Evolutionary conservation across 2,888 invertebrate species (phyloP), one percentile per base, ranked within the genome.

Genomic region (Agrypnus murinus): DNA sequence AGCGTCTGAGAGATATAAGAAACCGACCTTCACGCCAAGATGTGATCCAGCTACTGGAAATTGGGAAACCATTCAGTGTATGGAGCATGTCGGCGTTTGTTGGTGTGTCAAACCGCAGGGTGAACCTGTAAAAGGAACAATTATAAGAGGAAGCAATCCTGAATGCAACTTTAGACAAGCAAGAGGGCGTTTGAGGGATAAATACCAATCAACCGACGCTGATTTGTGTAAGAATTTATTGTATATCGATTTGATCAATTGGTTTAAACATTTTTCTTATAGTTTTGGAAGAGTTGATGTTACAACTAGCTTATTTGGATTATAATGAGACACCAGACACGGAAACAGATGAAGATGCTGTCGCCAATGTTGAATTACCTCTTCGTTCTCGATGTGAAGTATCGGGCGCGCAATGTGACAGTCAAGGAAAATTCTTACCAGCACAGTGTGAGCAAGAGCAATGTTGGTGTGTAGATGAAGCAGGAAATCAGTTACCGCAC

Each of bases 381-480:
- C 69, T 81, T 15, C 73, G 77, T 12, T 82, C 83, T 0, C 78
- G 89, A 19, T 89, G 89, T 72, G 83, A 87, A 62, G 86, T 88
- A 0, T 73, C 86, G 14, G 85, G 86, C 12, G 84, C 86, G 0
- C 89, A 90, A n/a, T 94, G 94, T 77, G 89, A 92, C 74, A 83
- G 88, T 1, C 88, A 90, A 71, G 94, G 93, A 0, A 89, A 90
- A 75, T 95, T 95, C 84, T 86, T 90, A 1, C 91, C 95, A 0
- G 91, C 90, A 0, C 95, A 95, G 80, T 95, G 95, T 80, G 90
- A 90, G 17, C 84, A 86, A n/a, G 86, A 88, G 60, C 88, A 90
- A 31, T 95, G 95, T 82, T 95, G 95, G 95, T 95, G 95, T 83
- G 95, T 95, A 2, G 95, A 95, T 83, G 94, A 94, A 69, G 94